Evolutionary conservation across 2,797 vertebrate species (phyloP).

Genomic region (Chiroxiphia lanceolata): DNA sequence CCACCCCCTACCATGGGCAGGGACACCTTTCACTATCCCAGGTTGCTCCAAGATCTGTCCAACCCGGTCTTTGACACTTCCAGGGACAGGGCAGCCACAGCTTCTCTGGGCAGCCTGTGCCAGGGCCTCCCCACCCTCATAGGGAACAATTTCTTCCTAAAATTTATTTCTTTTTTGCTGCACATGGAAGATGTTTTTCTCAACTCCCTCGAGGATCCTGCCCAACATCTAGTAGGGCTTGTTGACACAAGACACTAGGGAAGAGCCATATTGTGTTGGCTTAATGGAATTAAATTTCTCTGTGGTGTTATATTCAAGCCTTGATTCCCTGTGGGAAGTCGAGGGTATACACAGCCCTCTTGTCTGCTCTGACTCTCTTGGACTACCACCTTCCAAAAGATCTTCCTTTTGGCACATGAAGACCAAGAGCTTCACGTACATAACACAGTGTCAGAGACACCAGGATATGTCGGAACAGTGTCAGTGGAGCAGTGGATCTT

Average conservation of each 20-base stretch:
- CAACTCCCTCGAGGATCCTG: not conserved
- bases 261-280: not conserved
- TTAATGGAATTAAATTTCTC: not conserved
- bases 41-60: not conserved
- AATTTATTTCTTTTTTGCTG: not conserved
- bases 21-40: not conserved
- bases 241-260: not conserved
- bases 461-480: accelerated
- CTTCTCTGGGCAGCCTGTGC: not conserved
- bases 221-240: not conserved
- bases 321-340: not conserved
- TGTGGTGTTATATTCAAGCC: not conserved
- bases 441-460: not conserved
- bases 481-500: not conserved
- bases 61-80: accelerated
- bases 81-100: not conserved
- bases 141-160: not conserved
- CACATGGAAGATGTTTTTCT: not conserved
- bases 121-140: not conserved
- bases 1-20: not conserved
- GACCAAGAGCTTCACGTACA: not conserved
- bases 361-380: not conserved
- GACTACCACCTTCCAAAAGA: not conserved
- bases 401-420: not conserved
- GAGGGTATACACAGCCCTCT: not conserved